Percentiles rank a stretch among this genome's conserved stretches.
These are phyloP conservation scores for Drosophila neotestacea DNA, from an alignment of 2,888 invertebrate species.

Conservation along the genomic window DNA sequence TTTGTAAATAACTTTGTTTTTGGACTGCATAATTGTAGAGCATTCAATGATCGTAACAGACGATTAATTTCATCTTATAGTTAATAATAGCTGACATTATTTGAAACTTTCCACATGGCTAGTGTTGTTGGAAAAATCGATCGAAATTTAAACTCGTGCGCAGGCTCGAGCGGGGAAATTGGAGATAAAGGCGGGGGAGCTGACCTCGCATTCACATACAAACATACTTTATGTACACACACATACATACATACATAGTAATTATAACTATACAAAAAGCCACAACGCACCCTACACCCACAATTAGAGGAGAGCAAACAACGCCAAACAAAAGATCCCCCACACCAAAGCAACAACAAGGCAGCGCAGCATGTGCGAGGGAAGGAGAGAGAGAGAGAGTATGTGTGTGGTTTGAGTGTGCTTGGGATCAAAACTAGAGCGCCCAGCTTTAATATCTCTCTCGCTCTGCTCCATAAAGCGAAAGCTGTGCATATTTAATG, in stretches of 20 bases:
- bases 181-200: not conserved
- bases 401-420: slow-evolving; percentile 20
- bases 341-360: slow-evolving; percentile 40
- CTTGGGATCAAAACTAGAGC: slow-evolving; percentile 59
- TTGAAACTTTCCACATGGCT: slow-evolving; percentile 7
- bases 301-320: slow-evolving; percentile 37
- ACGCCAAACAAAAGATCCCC: slow-evolving; percentile 61
- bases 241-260: slow-evolving; percentile 17
- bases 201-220: slow-evolving; percentile 41
- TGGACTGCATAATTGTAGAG: slow-evolving; percentile 49
- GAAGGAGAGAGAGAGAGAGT: not conserved
- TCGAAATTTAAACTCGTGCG: slow-evolving; percentile 58
- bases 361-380: not conserved
- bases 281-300: slow-evolving; percentile 42
- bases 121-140: slow-evolving; percentile 63
- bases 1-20: slow-evolving; percentile 36
- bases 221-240: slow-evolving; percentile 2
- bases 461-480: slow-evolving; percentile 48
- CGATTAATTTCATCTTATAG: slow-evolving; percentile 38
- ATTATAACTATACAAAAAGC: slow-evolving; percentile 36
- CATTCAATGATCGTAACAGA: slow-evolving; percentile 49
- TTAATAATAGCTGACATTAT: slow-evolving; percentile 43
- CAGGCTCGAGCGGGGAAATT: slow-evolving; percentile 32
- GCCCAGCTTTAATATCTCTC: slow-evolving; percentile 27
- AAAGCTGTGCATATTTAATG: slow-evolving; percentile 56